Evolutionary conservation across 2,113 vertebrate species (phyloP), one percentile per base, ranked within the genome.

Genomic region (Poeciliopsis turrubarensis): DNA sequence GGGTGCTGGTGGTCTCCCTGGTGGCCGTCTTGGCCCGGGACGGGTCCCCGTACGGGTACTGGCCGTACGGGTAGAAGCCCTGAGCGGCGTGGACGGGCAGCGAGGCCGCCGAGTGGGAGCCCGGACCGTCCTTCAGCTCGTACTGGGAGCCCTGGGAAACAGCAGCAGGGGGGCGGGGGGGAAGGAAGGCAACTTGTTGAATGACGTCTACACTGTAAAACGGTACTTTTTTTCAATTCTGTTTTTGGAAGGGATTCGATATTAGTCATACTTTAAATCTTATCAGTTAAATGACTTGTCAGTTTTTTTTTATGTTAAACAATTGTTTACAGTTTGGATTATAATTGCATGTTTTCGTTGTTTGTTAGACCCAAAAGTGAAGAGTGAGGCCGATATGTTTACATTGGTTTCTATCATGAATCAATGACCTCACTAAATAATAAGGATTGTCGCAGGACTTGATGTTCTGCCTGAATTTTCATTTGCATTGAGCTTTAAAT

Each of bases 11-110:
- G 87, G 97, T 98, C 92, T 99, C 98, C 41, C 98, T 93, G 1
- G 98, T 99, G 74, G 98, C 98, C 1, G 98, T 98, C 90, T 99
- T 99, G 90, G 97, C 97, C 76, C 98, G 84, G 63, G 96, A 94
- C 0, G 98, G 97, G 77, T 99, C 98, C 19, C 96, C 97, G 17
- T 99, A 99, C 70, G 98, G 97, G 78, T 98, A 99, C 91, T 99
- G 98, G 67, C 97, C 96, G 10, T 99, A 99, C 0, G 98, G 97
- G 79, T 99, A 99, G 92, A 99, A 99, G 62, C 96, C 95, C 0
- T 97, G 96, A 0, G 97, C 95, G 3, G 97, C 93, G 90, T 99
- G 97, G 44, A 98, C 96, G 31, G 97, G 95, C 79, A 98, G 97
- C 29, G 96, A 96, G 68, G 96, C 94, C 0, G 96, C 94, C 0